phyloP scores from a whole-genome alignment of 35 echinoderm and acorn worm genomes.

The Heliocidaris tuberculata region DNA sequence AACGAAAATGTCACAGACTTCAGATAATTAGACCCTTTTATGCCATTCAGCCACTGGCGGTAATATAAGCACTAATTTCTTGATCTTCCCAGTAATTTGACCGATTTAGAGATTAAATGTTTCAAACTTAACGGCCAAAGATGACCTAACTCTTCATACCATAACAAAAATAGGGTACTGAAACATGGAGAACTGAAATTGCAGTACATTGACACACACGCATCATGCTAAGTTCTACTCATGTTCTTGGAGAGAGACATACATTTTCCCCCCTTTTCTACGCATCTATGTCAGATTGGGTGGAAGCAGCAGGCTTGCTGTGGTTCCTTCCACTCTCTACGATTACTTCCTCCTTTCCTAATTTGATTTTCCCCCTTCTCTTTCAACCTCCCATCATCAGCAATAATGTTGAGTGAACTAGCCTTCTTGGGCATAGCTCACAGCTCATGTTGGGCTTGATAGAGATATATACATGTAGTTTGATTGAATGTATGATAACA shows the following conservation, averaged over 20 bases:
- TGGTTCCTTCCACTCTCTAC: slow-evolving; percentile 27
- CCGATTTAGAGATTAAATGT: neutral
- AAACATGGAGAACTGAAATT: neutral
- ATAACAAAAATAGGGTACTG: neutral
- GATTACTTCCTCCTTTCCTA: slow-evolving; percentile 30
- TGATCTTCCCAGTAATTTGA: neutral
- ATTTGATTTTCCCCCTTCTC: slow-evolving; percentile 35
- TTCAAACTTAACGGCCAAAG: neutral
- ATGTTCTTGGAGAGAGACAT: neutral
- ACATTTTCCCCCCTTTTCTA: neutral
- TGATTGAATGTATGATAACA: too few relatives aligned
- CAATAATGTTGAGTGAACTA: neutral
- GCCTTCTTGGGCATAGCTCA: neutral
- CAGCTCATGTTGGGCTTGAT: neutral
- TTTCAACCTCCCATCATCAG: neutral
- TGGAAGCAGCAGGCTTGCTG: slow-evolving; percentile 20
- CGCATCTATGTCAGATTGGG: neutral
- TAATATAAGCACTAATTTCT: neutral
- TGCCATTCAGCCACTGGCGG: neutral
- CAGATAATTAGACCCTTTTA: neutral
- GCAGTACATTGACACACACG: neutral
- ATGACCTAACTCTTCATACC: neutral
- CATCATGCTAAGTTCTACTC: neutral
- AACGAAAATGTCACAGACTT: neutral
- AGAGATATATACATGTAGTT: neutral